Evolutionary conservation across 2,888 invertebrate genomes (phyloP), one percentile per base, ranked within the genome.

Genomic region (Minunthozetes semirufus): DNA sequence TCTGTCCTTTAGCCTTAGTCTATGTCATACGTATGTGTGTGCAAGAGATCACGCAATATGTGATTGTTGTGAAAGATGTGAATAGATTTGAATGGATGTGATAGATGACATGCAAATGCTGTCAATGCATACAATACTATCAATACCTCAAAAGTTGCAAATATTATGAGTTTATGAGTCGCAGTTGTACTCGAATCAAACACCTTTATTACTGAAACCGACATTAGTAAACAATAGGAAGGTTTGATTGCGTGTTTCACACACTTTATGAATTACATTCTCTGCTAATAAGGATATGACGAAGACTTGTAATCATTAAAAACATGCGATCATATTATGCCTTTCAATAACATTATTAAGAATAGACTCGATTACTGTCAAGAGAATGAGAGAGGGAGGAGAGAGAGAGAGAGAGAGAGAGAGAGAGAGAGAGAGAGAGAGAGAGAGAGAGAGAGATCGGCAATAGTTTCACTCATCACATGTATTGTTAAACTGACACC

Each of bases 251-350:
- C 68, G 68, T 68, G 68, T 46, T 46, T 13, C n/a, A 5, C 13
- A 68, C 68, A 68, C 22, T 68, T 68, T 68, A 68, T 38, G 29
- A 33, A 68, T 68, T 68, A 68, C 68, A 68, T 68, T 33, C 46
- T 22, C 29, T 66, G 6, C 66, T 68, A 68, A 68, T 68, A 68
- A 68, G 68, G n/a, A 17, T 38, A 15, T 27, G 4, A 25, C n/a
- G 11, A 66, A 66, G 38, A 38, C 66, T 27, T 68, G 42, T 68
- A 46, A 68, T 38, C 68, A 68, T 25, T 68, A 22, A 46, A 17
- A 68, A 42, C 68, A 68, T 68, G 68, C 68, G 22, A n/a, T n/a
- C n/a, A n/a, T n/a, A n/a, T n/a, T n/a, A 68, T 68, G 33, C 29
- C 68, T 33, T 46, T 42, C 46, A 68, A 46, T 68, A 68, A 42